phyloP scores from a whole-genome alignment of 1,140 invertebrate species.

The Dryas iulia region DNA sequence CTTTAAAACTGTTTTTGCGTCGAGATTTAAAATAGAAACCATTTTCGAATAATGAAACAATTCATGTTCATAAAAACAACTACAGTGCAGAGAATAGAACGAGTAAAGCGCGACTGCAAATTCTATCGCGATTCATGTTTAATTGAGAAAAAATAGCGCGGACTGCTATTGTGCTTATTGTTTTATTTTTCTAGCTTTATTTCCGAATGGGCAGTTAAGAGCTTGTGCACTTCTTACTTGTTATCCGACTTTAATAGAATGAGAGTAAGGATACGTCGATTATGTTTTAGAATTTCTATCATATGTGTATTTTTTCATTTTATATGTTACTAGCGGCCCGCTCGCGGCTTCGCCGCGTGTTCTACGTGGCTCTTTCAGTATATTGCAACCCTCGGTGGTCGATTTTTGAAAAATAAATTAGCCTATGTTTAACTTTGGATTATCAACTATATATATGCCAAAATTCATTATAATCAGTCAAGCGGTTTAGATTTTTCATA shows the following conservation, averaged over 20 bases:
- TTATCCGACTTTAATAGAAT: not conserved
- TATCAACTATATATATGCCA: too few relatives aligned
- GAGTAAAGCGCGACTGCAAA: slow-evolving; percentile 22
- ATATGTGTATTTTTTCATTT: too few relatives aligned
- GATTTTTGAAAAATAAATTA: too few relatives aligned
- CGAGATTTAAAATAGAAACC: slow-evolving; percentile 3
- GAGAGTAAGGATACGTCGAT: too few relatives aligned
- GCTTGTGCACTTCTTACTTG: slow-evolving; percentile 5
- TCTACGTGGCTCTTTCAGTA: too few relatives aligned
- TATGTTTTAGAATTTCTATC: too few relatives aligned
- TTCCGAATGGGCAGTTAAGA: slow-evolving; percentile 16
- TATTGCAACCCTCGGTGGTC: too few relatives aligned
- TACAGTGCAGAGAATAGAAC: not conserved
- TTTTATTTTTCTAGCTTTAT: slow-evolving; percentile 12
- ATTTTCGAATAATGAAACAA: not conserved
- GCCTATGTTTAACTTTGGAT: too few relatives aligned
- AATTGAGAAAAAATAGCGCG: slow-evolving; percentile 14
- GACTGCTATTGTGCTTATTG: not conserved
- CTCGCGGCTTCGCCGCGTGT: too few relatives aligned
- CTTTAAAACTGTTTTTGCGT: not conserved
- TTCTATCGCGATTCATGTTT: slow-evolving; percentile 32
- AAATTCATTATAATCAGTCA: too few relatives aligned
- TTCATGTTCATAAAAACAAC: slow-evolving; percentile 1
- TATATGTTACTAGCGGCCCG: too few relatives aligned
- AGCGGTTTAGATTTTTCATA: too few relatives aligned